Percentiles rank a stretch among this genome's conserved stretches.
Conservation (phyloP, 2,113 vertebrate species). For the Sylvietta virens region DNA sequence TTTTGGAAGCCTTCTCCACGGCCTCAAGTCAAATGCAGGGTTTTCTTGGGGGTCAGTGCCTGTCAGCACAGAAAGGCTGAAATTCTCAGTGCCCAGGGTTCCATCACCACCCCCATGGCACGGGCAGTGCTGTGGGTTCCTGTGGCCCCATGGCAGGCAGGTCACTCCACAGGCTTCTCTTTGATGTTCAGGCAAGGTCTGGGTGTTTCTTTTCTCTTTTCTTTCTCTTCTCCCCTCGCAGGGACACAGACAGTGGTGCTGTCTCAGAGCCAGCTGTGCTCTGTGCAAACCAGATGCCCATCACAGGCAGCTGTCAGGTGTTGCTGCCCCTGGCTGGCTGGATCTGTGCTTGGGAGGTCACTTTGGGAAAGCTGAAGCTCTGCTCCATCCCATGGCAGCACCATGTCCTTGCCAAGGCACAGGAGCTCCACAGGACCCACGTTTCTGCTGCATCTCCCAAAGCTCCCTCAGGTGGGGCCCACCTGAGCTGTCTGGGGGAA, state of each 20-base stretch:
- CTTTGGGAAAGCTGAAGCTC: not conserved
- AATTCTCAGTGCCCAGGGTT: too few relatives aligned
- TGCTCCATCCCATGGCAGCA: not conserved
- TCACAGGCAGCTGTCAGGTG: not conserved
- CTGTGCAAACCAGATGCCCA: not conserved
- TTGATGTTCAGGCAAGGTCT: not conserved
- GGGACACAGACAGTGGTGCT: not conserved
- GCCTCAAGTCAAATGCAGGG: too few relatives aligned
- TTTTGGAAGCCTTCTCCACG: too few relatives aligned
- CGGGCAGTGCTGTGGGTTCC: rapidly evolving
- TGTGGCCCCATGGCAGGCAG: rapidly evolving
- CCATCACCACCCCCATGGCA: too few relatives aligned
- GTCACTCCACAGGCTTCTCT: not conserved
- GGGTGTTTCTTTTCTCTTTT: not conserved
- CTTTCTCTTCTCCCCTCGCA: not conserved
- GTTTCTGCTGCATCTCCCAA: not conserved
- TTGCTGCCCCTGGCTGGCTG: not conserved
- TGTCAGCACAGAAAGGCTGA: too few relatives aligned
- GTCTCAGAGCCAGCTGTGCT: not conserved
- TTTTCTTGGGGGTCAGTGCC: too few relatives aligned
- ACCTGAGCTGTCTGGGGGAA: not conserved
- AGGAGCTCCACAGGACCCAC: rapidly evolving
- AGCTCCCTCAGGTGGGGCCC: not conserved
- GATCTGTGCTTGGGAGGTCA: not conserved
- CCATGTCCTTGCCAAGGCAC: rapidly evolving